These are phyloP conservation scores for Caenorhabditis sulstoni DNA, from an alignment of 2,888 invertebrate genomes.

Conservation along the genomic window DNA sequence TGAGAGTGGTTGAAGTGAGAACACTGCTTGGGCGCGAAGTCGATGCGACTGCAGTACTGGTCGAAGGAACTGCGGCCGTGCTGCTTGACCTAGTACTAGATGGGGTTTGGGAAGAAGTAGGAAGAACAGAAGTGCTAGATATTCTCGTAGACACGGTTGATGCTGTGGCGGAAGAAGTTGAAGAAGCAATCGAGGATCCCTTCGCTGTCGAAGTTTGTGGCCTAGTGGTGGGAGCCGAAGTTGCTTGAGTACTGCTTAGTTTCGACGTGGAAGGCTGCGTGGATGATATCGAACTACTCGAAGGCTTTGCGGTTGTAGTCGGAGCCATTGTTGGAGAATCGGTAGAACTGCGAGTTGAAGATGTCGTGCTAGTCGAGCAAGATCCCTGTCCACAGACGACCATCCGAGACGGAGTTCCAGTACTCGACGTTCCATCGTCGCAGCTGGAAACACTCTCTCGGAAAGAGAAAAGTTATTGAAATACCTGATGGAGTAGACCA, in stretches of 20 bases:
- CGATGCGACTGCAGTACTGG: not conserved
- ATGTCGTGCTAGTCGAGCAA: constrained; percentile 14
- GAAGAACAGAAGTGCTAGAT: not conserved
- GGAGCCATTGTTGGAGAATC: not conserved
- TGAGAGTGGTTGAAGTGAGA: not conserved
- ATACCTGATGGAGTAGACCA: constrained; percentile 32
- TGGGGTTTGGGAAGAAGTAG: not conserved
- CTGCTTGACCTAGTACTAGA: not conserved
- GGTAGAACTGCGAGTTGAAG: not conserved
- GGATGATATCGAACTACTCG: not conserved
- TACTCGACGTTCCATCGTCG: constrained; percentile 23
- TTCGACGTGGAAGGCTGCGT: too few species aligned
- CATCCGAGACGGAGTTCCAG: constrained; percentile 20
- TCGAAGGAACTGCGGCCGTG: not conserved
- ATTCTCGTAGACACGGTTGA: not conserved
- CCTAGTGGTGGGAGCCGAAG: too few species aligned
- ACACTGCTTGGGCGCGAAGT: not conserved
- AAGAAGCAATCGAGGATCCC: not conserved
- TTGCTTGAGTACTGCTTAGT: too few species aligned
- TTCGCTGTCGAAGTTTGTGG: not conserved
- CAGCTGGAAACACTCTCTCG: constrained; percentile 7
- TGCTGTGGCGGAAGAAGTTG: not conserved
- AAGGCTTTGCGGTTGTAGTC: not conserved
- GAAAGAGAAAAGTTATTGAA: not conserved
- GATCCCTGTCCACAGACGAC: constrained; percentile 40